A percentile compares a stretch with the other conserved stretches of the same genome.
These are phyloP conservation scores for Drosophila neotestacea DNA, from an alignment of 2,888 invertebrate genomes.

Conservation along the genomic window DNA sequence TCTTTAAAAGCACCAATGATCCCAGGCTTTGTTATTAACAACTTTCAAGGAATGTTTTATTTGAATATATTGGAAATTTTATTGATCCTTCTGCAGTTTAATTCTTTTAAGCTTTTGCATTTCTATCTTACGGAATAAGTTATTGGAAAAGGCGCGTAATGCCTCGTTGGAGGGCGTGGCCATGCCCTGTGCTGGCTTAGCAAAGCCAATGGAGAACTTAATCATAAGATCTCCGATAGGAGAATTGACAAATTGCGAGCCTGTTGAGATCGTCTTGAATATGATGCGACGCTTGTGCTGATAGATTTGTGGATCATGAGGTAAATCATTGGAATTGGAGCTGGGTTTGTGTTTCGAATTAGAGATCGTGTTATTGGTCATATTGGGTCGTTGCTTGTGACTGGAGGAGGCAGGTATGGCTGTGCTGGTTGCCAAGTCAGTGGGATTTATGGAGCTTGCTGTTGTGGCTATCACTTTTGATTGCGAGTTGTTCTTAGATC, in stretches of 20 bases:
- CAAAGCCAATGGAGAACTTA: conserved; percentile 80
- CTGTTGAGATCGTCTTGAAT: conserved; percentile 77
- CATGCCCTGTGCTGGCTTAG: conserved; percentile 54
- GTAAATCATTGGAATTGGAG: background rate
- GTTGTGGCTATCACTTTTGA: conserved; percentile 14
- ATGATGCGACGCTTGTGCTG: conserved; percentile 69
- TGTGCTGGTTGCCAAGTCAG: conserved; percentile 6
- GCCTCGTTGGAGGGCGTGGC: conserved; percentile 46
- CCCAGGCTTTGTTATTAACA: no score
- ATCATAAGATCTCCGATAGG: conserved; percentile 82
- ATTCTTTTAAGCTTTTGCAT: conserved; percentile 55
- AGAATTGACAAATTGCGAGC: conserved; percentile 79
- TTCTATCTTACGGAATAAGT: conserved; percentile 61
- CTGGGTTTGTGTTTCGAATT: background rate
- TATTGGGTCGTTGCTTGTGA: conserved; percentile 20
- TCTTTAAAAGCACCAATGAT: no score
- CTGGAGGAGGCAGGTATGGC: conserved; percentile 7
- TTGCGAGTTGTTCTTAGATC: conserved; percentile 6
- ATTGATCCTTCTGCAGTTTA: conserved; percentile 29
- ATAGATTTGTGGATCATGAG: conserved; percentile 49
- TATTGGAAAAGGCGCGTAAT: conserved; percentile 57
- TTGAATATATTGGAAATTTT: conserved; percentile 8
- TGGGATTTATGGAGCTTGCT: conserved; percentile 9
- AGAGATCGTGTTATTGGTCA: background rate
- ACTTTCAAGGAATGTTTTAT: background rate